Percentiles rank a stretch among this genome's conserved stretches.
Evolutionary conservation across 1,140 invertebrate genomes (phyloP).

Genomic region (Heliconius himera): DNA sequence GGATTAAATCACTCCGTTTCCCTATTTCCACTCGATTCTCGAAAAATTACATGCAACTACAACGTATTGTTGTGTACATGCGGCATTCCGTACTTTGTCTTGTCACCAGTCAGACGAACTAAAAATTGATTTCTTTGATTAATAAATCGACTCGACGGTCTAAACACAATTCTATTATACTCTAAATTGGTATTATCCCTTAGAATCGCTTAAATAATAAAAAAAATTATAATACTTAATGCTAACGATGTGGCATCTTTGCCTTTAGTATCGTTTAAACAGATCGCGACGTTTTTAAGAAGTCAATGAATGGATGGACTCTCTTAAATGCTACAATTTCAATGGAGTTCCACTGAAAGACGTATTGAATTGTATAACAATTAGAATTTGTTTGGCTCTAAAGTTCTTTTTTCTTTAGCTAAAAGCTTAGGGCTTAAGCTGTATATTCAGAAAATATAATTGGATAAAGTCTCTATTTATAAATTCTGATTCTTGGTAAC

Average conservation of each 20-base stretch:
- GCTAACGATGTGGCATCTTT: neutral
- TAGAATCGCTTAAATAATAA: neutral
- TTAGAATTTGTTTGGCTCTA: neutral
- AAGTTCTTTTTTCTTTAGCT: neutral
- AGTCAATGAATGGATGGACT: neutral
- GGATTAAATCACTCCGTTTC: too few relatives aligned
- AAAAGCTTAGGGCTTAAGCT: neutral
- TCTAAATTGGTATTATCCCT: neutral
- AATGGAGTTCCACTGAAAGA: neutral
- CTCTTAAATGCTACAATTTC: constrained; percentile 9
- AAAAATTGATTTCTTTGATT: too few relatives aligned
- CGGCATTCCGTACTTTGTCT: too few relatives aligned
- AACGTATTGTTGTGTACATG: too few relatives aligned
- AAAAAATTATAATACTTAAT: neutral
- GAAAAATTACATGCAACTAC: too few relatives aligned
- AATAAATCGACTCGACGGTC: too few relatives aligned
- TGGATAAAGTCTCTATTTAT: neutral
- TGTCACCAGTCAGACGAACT: too few relatives aligned
- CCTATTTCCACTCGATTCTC: too few relatives aligned
- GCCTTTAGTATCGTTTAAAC: constrained; percentile 12
- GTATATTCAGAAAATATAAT: neutral
- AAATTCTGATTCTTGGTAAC: neutral
- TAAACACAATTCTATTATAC: too few relatives aligned
- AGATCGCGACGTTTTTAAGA: constrained; percentile 22
- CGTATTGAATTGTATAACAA: neutral